These are phyloP conservation scores for Microchirus variegatus DNA, from an alignment of 2,797 vertebrate species.

Conservation along the genomic window DNA sequence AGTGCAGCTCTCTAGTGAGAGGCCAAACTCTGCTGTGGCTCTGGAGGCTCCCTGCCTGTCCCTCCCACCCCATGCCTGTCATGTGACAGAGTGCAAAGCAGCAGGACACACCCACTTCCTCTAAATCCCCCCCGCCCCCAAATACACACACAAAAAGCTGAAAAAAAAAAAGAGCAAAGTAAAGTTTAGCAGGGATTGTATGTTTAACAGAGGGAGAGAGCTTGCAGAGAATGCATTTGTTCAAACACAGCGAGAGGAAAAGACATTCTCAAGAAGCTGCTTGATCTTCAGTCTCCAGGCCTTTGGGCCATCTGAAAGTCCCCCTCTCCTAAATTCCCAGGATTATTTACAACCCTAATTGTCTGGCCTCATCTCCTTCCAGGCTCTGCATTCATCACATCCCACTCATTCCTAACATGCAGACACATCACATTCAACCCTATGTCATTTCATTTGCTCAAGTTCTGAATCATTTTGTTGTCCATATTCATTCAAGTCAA, in stretches of 20 bases:
- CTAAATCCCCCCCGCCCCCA: slow-evolving; percentile 8
- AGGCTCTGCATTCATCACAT: slow-evolving; percentile 47
- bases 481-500: no score
- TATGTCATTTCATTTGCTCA: no score
- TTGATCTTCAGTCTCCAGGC: background rate
- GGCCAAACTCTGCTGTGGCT: slow-evolving; percentile 76
- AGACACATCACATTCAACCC: slow-evolving; percentile 11
- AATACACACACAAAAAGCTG: background rate
- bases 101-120: slow-evolving; percentile 71
- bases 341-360: slow-evolving; percentile 56
- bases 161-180: background rate
- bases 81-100: slow-evolving; percentile 71
- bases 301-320: slow-evolving; percentile 16
- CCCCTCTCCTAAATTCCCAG: slow-evolving; percentile 9
- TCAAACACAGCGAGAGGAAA: background rate
- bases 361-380: slow-evolving; percentile 40
- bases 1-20: slow-evolving; percentile 74
- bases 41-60: slow-evolving; percentile 59
- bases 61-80: slow-evolving; percentile 68
- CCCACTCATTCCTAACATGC: slow-evolving; percentile 44
- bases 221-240: background rate
- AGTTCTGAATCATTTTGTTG: no score
- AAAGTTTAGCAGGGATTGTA: slow-evolving; percentile 1
- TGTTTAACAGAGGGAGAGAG: background rate
- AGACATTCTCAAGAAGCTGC: background rate